Conservation (phyloP, 1,140 invertebrate species). For the Heliconius hermathena region DNA sequence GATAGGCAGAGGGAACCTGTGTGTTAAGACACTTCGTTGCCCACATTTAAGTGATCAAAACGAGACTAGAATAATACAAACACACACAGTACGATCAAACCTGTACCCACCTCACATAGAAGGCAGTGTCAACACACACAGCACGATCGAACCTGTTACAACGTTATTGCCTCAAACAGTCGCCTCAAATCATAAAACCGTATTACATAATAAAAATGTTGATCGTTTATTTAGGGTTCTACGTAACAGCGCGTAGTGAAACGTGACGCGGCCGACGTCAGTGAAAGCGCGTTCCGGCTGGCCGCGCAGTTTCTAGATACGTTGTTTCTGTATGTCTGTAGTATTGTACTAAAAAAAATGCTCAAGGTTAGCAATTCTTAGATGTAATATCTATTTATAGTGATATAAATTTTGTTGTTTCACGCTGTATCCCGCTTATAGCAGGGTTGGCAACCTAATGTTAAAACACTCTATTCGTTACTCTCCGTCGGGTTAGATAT, state of each 20-base stretch:
- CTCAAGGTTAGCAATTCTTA: background rate
- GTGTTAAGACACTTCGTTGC: background rate
- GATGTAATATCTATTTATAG: background rate
- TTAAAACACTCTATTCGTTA: no score
- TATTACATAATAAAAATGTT: slow-evolving; percentile 9
- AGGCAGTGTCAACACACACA: no score
- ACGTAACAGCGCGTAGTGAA: slow-evolving; percentile 51
- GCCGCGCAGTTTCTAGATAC: slow-evolving; percentile 63
- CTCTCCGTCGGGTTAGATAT: no score
- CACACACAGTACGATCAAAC: no score
- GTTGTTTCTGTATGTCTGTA: slow-evolving; percentile 1
- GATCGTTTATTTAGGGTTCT: slow-evolving; percentile 12
- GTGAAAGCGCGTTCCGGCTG: slow-evolving; percentile 71
- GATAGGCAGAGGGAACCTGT: no score
- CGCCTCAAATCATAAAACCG: background rate
- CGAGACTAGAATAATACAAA: no score
- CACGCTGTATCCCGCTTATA: no score
- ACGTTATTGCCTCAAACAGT: background rate
- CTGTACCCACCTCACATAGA: no score
- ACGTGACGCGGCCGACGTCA: slow-evolving; percentile 42
- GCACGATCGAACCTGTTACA: no score
- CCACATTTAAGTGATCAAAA: no score
- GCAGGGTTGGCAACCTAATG: no score
- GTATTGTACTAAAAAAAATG: background rate
- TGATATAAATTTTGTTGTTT: no score